phyloP scores from a whole-genome alignment of 2,888 invertebrate species.

The Apotomis betuletana region DNA sequence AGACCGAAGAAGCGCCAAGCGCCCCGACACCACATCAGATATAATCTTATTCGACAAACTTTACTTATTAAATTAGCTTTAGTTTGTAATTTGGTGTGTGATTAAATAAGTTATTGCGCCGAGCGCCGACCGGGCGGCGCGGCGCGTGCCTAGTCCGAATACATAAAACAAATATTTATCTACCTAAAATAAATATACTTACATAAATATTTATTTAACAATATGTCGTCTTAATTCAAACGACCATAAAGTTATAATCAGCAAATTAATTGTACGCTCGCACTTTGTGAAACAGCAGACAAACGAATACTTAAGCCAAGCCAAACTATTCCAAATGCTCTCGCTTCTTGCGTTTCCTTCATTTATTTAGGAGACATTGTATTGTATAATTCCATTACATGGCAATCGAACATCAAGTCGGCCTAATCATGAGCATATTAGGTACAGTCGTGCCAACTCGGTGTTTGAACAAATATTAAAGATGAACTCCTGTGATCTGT shows the following conservation, averaged over 20 bases:
- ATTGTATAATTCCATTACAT: neutral
- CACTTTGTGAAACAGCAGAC: slow-evolving; percentile 11
- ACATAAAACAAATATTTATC: slow-evolving; percentile 79
- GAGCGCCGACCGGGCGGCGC: slow-evolving; percentile 68
- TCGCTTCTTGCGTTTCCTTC: slow-evolving; percentile 8
- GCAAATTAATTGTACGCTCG: slow-evolving; percentile 32
- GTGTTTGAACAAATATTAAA: neutral
- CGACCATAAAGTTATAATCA: slow-evolving; percentile 58
- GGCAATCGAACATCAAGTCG: neutral
- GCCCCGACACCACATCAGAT: slow-evolving; percentile 67
- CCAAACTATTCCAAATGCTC: slow-evolving; percentile 6
- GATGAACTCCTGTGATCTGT: neutral
- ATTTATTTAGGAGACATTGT: neutral
- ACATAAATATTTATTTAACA: slow-evolving; percentile 75
- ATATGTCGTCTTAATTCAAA: slow-evolving; percentile 70
- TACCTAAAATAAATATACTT: slow-evolving; percentile 67
- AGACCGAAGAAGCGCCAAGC: slow-evolving; percentile 66
- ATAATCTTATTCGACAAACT: slow-evolving; percentile 71
- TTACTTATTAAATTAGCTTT: slow-evolving; percentile 76
- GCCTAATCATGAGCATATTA: neutral
- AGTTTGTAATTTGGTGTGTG: slow-evolving; percentile 80
- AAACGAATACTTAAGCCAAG: slow-evolving; percentile 34
- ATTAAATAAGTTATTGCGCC: slow-evolving; percentile 80
- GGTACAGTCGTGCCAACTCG: neutral
- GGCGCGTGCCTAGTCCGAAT: slow-evolving; percentile 81